Conservation (phyloP, 2,797 vertebrate genomes). For the Mycteria americana region DNA sequence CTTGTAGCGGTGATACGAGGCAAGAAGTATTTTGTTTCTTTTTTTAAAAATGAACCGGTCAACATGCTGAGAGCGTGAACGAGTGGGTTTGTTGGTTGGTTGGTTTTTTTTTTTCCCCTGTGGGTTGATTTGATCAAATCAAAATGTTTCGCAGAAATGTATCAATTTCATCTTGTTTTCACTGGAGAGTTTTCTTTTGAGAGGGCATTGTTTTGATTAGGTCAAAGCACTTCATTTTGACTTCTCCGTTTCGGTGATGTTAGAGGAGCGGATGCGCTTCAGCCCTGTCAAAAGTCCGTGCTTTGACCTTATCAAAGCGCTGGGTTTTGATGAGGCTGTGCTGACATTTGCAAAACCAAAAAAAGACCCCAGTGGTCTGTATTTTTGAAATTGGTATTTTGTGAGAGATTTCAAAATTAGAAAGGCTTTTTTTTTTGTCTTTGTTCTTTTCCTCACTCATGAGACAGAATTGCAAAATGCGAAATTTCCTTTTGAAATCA, state of each 20-base stretch:
- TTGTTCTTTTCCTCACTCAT: too few species aligned
- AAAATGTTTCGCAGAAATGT: background rate
- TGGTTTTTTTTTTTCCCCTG: fast-evolving
- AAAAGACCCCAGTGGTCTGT: background rate
- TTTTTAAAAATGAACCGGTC: background rate
- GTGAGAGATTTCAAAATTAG: background rate
- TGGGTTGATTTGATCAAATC: background rate
- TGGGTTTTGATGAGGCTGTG: background rate
- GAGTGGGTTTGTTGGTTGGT: too few species aligned
- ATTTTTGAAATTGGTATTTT: background rate
- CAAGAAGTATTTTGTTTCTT: background rate
- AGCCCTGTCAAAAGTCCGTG: background rate
- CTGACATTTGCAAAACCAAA: background rate
- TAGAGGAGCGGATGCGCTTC: background rate
- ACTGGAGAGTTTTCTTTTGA: background rate
- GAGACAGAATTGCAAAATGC: background rate
- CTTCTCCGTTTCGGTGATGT: fast-evolving
- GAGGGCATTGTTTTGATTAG: background rate
- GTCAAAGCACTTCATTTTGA: background rate
- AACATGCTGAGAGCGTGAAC: background rate
- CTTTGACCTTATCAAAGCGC: background rate
- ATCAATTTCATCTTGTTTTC: background rate
- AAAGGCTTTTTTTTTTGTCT: too few species aligned
- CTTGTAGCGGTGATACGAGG: background rate
- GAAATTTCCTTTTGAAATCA: background rate